Conservation (phyloP, 2,113 vertebrate species). For the Leptobrachium leishanense region DNA sequence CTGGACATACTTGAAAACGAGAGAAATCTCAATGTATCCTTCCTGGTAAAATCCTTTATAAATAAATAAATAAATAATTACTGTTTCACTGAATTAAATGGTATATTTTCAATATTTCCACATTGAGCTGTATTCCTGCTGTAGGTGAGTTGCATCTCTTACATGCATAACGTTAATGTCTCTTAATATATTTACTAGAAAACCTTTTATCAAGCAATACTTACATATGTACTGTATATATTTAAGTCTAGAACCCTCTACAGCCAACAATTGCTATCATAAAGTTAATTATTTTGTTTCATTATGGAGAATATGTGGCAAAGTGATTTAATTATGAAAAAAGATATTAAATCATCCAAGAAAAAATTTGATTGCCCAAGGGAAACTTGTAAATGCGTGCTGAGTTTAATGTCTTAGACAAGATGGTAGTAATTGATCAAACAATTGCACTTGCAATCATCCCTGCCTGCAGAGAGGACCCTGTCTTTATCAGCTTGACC, state of each 20-base stretch:
- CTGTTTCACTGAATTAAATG: too few species aligned
- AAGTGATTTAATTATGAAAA: constrained; percentile 33
- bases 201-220: too few species aligned
- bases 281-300: not conserved
- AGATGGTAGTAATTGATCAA: constrained; percentile 45
- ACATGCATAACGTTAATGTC: too few species aligned
- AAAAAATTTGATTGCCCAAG: constrained; percentile 43
- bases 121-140: too few species aligned
- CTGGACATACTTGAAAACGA: too few species aligned
- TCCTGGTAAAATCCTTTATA: too few species aligned
- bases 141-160: too few species aligned
- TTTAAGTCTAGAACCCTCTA: not conserved
- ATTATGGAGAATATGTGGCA: not conserved
- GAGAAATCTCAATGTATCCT: too few species aligned
- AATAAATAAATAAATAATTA: too few species aligned
- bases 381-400: constrained; percentile 41
- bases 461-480: constrained; percentile 37
- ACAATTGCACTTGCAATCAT: constrained; percentile 39
- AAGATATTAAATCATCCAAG: constrained; percentile 42
- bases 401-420: constrained; percentile 39
- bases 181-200: too few species aligned
- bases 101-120: too few species aligned
- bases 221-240: too few species aligned
- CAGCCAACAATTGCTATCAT: not conserved
- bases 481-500: constrained; percentile 41